These are phyloP conservation scores for Phrynocephalus vlangalii DNA, from an alignment of 2,797 vertebrate species.

Conservation along the genomic window DNA sequence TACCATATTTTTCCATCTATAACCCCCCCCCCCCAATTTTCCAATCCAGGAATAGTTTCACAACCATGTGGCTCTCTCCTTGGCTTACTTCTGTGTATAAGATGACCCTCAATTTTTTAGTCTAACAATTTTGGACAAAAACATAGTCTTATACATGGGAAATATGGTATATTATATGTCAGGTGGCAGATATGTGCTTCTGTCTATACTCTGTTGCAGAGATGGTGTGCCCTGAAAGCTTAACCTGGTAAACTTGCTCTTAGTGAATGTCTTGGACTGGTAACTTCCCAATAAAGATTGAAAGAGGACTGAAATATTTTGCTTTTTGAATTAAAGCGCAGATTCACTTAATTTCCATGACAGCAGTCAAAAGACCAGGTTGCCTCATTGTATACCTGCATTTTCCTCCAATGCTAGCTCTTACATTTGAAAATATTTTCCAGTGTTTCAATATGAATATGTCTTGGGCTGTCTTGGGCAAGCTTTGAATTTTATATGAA, in stretches of 20 bases:
- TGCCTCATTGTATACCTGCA: not conserved
- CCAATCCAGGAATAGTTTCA: no score
- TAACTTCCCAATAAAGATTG: not conserved
- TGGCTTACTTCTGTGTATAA: no score
- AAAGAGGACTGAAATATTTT: conserved; percentile 1
- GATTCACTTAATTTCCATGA: accelerated
- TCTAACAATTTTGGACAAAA: no score
- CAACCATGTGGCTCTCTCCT: no score
- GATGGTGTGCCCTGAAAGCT: not conserved
- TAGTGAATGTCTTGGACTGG: not conserved
- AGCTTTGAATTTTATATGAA: not conserved
- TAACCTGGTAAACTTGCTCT: not conserved
- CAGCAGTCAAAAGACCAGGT: not conserved
- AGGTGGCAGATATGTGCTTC: not conserved
- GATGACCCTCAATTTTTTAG: no score
- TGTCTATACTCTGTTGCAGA: not conserved
- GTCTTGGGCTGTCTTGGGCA: no score
- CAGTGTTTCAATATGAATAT: not conserved
- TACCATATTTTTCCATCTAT: no score
- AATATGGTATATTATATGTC: not conserved
- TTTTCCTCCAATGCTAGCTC: not conserved
- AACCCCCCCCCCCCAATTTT: no score
- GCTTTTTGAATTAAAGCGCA: conserved; percentile 9
- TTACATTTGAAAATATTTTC: not conserved
- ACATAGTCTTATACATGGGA: no score